Evolutionary conservation across 1,140 invertebrate genomes (phyloP).

Genomic region (Thereuonema tuberculata): DNA sequence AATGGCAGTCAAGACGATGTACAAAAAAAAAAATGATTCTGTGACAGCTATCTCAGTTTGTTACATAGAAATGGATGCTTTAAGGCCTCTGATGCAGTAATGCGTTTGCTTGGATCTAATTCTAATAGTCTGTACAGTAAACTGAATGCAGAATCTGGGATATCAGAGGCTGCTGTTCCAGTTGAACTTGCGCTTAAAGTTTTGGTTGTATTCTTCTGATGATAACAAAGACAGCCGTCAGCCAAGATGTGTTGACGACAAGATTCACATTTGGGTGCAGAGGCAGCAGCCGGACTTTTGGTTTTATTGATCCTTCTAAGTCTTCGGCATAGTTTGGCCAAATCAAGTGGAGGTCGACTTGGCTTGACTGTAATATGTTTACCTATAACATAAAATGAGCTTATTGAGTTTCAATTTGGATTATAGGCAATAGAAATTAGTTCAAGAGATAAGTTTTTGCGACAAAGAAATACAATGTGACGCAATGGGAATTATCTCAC

Average conservation of each 20-base stretch:
- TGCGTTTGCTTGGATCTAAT: slow-evolving; percentile 53
- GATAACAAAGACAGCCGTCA: slow-evolving; percentile 25
- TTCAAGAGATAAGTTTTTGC: background rate
- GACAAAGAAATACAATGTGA: background rate
- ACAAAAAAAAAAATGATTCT: background rate
- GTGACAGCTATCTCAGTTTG: background rate
- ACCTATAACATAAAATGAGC: background rate
- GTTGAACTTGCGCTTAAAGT: slow-evolving; percentile 32
- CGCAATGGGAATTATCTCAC: background rate
- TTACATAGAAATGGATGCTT: slow-evolving; percentile 52
- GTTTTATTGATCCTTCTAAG: background rate
- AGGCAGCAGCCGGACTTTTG: background rate
- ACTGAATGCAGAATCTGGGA: slow-evolving; percentile 56
- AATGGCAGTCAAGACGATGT: background rate
- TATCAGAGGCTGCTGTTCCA: slow-evolving; percentile 21
- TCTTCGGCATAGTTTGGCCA: background rate
- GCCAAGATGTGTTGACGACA: background rate
- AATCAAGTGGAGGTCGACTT: background rate
- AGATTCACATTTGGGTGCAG: background rate
- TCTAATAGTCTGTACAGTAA: slow-evolving; percentile 57
- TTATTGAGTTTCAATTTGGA: background rate
- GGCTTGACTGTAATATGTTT: background rate
- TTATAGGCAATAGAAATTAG: background rate
- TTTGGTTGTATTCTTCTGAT: no score
- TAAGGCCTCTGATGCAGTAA: slow-evolving; percentile 56